A percentile compares a stretch with the other conserved stretches of the same genome.
Evolutionary conservation across 2,888 invertebrate species (phyloP).

Genomic region (Ophion costatus): DNA sequence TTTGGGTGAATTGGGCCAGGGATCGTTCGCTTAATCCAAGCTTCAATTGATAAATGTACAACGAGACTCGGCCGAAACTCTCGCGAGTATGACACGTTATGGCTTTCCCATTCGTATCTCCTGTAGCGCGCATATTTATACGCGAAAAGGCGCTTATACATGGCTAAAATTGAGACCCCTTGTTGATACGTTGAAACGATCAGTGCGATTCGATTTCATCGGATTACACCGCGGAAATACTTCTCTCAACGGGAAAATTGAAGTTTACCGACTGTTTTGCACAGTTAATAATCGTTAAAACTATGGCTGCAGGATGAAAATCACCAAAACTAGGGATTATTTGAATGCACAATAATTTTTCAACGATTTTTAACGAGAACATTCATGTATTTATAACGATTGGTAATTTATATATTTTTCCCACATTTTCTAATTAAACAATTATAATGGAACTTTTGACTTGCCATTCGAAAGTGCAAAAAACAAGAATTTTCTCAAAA

Average conservation of each 20-base stretch:
- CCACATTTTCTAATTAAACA: background rate
- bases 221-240: constrained; percentile 19
- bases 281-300: background rate
- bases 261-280: background rate
- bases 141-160: background rate
- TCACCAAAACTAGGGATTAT: background rate
- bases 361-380: too few relatives aligned
- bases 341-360: background rate
- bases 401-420: too few relatives aligned
- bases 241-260: background rate
- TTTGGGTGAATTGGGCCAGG: background rate
- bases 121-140: background rate
- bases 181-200: constrained; percentile 1
- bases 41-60: constrained; percentile 34
- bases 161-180: background rate
- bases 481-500: background rate
- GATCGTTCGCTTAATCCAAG: constrained; percentile 32
- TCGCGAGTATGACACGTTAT: constrained; percentile 13
- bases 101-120: background rate
- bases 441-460: background rate
- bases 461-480: background rate
- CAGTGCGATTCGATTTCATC: constrained; percentile 11
- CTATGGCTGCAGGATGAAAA: background rate
- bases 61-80: constrained; percentile 10
- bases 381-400: too few relatives aligned